Base-by-base conservation (phyloP, 1,140 invertebrate species). In the Drosophila parabipectinata region DNA sequence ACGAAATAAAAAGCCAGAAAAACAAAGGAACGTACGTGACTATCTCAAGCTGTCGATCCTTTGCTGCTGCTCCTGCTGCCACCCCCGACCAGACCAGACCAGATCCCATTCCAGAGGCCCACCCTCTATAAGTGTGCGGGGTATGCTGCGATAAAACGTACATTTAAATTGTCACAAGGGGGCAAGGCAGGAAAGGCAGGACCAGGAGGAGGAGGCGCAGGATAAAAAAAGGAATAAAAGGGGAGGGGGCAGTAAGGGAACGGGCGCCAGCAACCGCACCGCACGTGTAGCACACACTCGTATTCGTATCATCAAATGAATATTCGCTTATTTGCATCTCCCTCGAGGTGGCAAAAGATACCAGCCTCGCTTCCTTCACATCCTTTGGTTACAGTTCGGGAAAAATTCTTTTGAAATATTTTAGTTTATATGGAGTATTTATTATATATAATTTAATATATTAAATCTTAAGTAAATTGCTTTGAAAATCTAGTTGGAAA, bases 251-350 rank as follows among this genome's bases (percentile, higher is more conserved):
- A 28, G 26, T 28, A 28, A 28, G 26, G 26, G 26, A 6, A 6
- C 44, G 37, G 55, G 45, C 39, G 45, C 39, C 14, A 28, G 50
- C 69, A 72, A 76, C 72, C 72, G 54, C 67, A 77, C 63, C 62
- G 82, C 81, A 85, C 81, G 82, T 85, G 82, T 64, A 64, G 37
- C 58, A 47, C 48, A 67, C 48, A 67, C 55, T 64, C 58, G 68
- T 56, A 82, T 62, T 73, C 72, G 77, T 79, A 87, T 88, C 83
- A 87, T 88, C 83, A 87, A 88, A 87, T 87, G 83, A 87, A 87
- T 87, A 87, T 87, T 88, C 83, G 83, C 83, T 87, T 87, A 87
- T 87, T 87, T 87, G 83, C 83, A 87, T 87, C 72, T 77, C 77
- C 50, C 72, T 56, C 37, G 45, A 63, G 68, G 71, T 32, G 71